Conservation (phyloP, 2,113 vertebrate genomes). For the Passerina amoena region DNA sequence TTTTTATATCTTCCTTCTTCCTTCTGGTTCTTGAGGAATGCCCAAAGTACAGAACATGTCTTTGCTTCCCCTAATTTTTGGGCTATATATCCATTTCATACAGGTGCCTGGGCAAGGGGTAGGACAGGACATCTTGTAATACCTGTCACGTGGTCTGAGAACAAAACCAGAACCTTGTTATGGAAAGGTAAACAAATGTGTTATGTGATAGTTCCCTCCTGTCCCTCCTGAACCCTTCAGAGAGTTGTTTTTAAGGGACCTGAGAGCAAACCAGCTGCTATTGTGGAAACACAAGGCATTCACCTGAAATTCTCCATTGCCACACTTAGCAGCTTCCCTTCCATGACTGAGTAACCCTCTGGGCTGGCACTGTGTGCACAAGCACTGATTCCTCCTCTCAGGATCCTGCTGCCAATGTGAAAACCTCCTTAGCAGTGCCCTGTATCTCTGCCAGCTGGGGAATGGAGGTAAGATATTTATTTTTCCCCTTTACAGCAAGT, state of each 20-base stretch:
- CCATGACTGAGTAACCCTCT: neutral
- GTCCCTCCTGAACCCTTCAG: neutral
- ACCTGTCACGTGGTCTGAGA: neutral
- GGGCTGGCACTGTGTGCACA: neutral
- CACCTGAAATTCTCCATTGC: neutral
- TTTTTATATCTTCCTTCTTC: neutral
- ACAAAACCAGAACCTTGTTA: neutral
- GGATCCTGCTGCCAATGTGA: neutral
- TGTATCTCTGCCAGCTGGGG: neutral
- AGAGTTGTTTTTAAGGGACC: neutral
- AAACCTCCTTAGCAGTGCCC: neutral
- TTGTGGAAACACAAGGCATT: neutral
- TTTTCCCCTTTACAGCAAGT: neutral
- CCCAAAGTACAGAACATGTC: neutral
- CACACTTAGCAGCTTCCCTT: rapidly evolving
- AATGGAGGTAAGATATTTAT: neutral
- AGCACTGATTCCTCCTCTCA: neutral
- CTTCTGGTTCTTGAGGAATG: neutral
- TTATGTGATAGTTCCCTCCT: neutral
- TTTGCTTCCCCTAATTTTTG: neutral
- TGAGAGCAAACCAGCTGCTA: neutral
- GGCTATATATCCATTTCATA: neutral
- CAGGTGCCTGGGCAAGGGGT: neutral
- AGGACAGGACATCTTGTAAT: neutral
- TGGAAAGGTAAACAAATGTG: neutral